Evolutionary conservation across 2,797 vertebrate genomes (phyloP).

Genomic region (Sternarchorhynchus goeldii): DNA sequence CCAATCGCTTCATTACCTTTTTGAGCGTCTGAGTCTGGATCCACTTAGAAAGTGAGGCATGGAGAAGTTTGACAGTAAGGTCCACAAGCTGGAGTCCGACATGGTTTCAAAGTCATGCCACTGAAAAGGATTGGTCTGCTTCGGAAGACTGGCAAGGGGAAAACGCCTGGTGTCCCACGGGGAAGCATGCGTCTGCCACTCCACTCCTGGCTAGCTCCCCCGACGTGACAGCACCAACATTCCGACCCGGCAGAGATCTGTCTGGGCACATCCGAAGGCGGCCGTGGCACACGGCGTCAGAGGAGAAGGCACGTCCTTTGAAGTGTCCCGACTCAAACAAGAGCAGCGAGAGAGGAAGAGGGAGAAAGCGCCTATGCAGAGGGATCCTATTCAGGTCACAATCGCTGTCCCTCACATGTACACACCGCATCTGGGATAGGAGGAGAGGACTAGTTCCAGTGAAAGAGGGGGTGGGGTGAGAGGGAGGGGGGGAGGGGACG

Average conservation of each 20-base stretch:
- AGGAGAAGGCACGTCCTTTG: conserved; percentile 66
- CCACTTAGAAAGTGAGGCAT: conserved; percentile 86
- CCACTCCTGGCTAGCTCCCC: conserved; percentile 53
- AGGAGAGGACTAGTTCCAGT: conserved; percentile 59
- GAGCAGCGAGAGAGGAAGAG: not conserved
- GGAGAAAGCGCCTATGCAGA: conserved; percentile 41
- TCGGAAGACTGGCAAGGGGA: conserved; percentile 57
- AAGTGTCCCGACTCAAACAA: conserved; percentile 61
- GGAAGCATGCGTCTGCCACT: conserved; percentile 32
- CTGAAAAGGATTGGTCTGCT: conserved; percentile 48
- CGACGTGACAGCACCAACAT: conserved; percentile 33
- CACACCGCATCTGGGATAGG: conserved; percentile 53
- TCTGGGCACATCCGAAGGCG: conserved; percentile 69
- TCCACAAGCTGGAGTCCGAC: conserved; percentile 90
- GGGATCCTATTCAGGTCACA: conserved; percentile 50
- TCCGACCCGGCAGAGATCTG: conserved; percentile 62
- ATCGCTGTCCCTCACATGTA: conserved; percentile 31
- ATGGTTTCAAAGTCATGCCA: conserved; percentile 72
- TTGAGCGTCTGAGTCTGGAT: conserved; percentile 86
- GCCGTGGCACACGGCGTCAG: conserved; percentile 68
- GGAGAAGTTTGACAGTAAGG: conserved; percentile 87
- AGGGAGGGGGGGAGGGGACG: conserved; percentile 29
- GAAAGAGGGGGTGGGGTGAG: conserved; percentile 14
- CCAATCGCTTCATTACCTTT: conserved; percentile 79
- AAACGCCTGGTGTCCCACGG: conserved; percentile 44